phyloP scores from a whole-genome alignment of 2,888 invertebrate species.

The Corbicula japonica region DNA sequence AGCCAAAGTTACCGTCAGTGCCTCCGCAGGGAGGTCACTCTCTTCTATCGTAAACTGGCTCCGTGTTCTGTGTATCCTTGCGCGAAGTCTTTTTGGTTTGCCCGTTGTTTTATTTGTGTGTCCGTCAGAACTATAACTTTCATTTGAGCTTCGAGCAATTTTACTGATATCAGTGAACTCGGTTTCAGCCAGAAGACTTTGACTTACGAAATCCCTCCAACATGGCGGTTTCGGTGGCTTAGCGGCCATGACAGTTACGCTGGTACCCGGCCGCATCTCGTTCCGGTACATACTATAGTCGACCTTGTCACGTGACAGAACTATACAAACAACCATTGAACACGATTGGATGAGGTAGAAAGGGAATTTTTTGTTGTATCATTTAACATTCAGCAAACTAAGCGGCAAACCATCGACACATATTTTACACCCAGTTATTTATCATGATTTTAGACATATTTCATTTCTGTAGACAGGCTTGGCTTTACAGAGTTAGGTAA shows the following conservation, averaged over 20 bases:
- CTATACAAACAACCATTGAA: conserved; percentile 56
- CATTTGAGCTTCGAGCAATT: conserved; percentile 65
- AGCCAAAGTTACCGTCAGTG: conserved; percentile 76
- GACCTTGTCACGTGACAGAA: conserved; percentile 9
- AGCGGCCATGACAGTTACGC: conserved; percentile 54
- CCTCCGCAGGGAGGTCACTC: conserved; percentile 79
- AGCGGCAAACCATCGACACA: neutral
- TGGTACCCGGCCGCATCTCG: conserved; percentile 56
- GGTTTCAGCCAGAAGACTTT: conserved; percentile 45
- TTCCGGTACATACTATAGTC: conserved; percentile 60
- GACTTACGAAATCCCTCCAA: conserved; percentile 80
- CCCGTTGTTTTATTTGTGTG: conserved; percentile 55
- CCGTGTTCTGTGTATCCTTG: conserved; percentile 81
- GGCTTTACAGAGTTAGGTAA: neutral
- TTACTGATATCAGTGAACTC: conserved; percentile 67
- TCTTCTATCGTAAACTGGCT: conserved; percentile 80
- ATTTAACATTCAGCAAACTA: neutral
- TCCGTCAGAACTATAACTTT: conserved; percentile 66
- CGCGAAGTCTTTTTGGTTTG: conserved; percentile 75
- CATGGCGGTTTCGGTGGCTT: conserved; percentile 82
- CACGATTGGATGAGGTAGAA: conserved; percentile 32
- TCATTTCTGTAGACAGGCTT: neutral
- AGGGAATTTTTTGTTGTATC: neutral
- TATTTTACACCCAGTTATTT: neutral
- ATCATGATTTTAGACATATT: neutral